Evolutionary conservation across 2,797 vertebrate species (phyloP).

Genomic region (Cheirogaleus major): DNA sequence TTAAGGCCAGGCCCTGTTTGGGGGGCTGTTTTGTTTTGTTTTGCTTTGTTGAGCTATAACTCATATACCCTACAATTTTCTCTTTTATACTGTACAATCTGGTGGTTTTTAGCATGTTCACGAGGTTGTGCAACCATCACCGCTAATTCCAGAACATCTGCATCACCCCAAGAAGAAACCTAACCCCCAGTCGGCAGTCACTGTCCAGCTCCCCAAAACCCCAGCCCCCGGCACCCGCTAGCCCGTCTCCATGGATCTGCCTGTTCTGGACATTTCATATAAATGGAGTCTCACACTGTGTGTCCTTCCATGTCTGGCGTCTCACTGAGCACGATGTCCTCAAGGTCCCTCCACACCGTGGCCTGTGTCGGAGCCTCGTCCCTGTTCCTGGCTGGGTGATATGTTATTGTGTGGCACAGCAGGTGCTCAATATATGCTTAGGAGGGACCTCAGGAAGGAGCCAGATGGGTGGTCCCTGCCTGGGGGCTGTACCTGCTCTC

Average conservation of each 20-base stretch:
- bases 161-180: neutral
- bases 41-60: neutral
- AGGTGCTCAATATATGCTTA: neutral
- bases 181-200: neutral
- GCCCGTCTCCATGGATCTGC: too few relatives aligned
- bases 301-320: neutral
- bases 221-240: neutral
- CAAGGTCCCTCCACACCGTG: rapidly evolving
- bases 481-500: too few relatives aligned
- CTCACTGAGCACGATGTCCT: neutral
- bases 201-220: neutral
- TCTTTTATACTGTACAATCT: neutral
- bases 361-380: neutral
- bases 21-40: neutral
- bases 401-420: neutral
- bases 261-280: neutral
- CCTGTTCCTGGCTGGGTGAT: neutral
- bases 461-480: too few relatives aligned
- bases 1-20: neutral
- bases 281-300: neutral
- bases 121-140: neutral
- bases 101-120: neutral
- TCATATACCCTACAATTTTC: neutral
- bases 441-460: neutral
- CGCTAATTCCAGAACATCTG: neutral